Percentiles rank a stretch among this genome's conserved stretches.
phyloP scores from a whole-genome alignment of 1,140 invertebrate species.

The Drosophila miranda region DNA sequence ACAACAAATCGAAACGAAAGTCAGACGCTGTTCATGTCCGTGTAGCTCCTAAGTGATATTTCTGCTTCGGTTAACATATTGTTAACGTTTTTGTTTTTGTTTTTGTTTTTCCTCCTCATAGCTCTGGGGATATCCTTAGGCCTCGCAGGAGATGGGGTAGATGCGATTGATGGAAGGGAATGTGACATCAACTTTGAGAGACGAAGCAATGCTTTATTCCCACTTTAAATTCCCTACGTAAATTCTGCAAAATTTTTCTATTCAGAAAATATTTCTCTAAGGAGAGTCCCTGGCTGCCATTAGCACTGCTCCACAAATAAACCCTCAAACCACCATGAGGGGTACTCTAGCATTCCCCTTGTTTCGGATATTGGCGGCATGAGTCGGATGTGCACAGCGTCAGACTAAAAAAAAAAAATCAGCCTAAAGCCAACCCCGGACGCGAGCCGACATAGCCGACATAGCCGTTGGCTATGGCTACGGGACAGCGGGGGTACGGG shows the following conservation, averaged over 20 bases:
- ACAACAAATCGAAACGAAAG: conserved; percentile 17
- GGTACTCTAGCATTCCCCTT: background rate
- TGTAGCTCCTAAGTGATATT: conserved; percentile 59
- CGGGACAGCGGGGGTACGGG: background rate
- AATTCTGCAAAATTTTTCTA: background rate
- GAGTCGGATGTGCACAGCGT: too few relatives aligned
- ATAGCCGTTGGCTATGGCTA: conserved; percentile 24
- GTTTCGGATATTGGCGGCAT: background rate
- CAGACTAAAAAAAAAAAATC: conserved; percentile 4
- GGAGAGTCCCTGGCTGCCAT: too few relatives aligned
- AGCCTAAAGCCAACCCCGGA: conserved; percentile 18
- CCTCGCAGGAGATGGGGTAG: background rate
- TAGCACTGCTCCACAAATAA: too few relatives aligned
- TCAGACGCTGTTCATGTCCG: conserved; percentile 36
- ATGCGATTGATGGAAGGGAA: background rate
- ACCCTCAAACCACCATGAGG: background rate
- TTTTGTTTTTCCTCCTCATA: conserved; percentile 7
- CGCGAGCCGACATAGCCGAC: conserved; percentile 12
- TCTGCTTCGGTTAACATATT: conserved; percentile 63
- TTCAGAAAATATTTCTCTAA: too few relatives aligned
- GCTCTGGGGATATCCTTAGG: conserved; percentile 1
- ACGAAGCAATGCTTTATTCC: too few relatives aligned
- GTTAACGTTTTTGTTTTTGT: conserved; percentile 63
- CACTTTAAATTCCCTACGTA: background rate
- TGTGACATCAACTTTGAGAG: background rate